Evolutionary conservation across 1,140 invertebrate genomes (phyloP).

Genomic region (Arctopsyche grandis): DNA sequence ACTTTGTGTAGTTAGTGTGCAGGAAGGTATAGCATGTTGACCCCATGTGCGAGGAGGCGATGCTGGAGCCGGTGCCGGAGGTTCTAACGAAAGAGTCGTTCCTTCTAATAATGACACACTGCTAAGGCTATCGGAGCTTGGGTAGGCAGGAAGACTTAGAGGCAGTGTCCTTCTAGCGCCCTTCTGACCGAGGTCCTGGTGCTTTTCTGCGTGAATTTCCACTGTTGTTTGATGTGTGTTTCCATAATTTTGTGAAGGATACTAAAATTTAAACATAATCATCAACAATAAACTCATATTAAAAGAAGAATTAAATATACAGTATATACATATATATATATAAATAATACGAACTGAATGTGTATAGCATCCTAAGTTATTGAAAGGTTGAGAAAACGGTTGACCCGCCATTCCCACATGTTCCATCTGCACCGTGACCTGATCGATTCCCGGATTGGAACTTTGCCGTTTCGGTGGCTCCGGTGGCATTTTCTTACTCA

Average conservation of each 20-base stretch:
- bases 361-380: constrained; percentile 50
- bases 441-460: constrained; percentile 58
- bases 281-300: constrained; percentile 11
- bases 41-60: constrained; percentile 60
- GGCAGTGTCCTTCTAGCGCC: constrained; percentile 55
- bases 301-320: neutral
- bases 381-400: constrained; percentile 37
- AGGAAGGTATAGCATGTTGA: constrained; percentile 64
- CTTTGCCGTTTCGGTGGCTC: constrained; percentile 86
- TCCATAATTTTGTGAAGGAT: constrained; percentile 58
- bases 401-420: constrained; percentile 31
- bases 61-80: constrained; percentile 69
- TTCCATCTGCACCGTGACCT: constrained; percentile 54
- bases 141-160: constrained; percentile 70
- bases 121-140: constrained; percentile 69
- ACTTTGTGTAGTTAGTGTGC: constrained; percentile 74
- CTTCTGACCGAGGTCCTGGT: constrained; percentile 54
- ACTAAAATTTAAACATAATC: constrained; percentile 38
- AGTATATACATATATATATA: neutral
- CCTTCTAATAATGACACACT: constrained; percentile 67
- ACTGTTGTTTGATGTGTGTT: constrained; percentile 70
- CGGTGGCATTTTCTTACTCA: constrained; percentile 80
- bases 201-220: constrained; percentile 70
- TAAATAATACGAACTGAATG: constrained; percentile 48
- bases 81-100: constrained; percentile 61